Conservation (phyloP, 2,113 vertebrate genomes). For the Odontophorus gujanensis region DNA sequence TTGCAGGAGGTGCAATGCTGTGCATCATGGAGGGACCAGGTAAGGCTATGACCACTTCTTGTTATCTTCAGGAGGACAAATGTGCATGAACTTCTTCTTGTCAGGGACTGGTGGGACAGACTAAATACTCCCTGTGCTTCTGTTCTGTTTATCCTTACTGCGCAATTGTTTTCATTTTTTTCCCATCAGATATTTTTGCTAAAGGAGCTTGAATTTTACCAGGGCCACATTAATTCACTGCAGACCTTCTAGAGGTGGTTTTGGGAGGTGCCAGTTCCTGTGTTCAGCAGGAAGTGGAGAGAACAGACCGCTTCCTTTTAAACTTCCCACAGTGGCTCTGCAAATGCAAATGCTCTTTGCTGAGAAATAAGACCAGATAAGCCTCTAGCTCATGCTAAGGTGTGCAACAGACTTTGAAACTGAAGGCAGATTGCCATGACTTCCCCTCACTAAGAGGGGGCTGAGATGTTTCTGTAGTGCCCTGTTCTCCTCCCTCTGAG, state of each 20-base stretch:
- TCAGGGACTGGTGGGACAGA: neutral
- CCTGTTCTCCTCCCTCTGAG: neutral
- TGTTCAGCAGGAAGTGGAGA: neutral
- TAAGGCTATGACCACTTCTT: neutral
- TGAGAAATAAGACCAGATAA: neutral
- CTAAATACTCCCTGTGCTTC: neutral
- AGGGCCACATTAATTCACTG: neutral
- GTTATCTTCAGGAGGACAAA: neutral
- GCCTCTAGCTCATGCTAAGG: neutral
- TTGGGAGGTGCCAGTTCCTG: neutral
- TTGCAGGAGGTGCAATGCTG: neutral
- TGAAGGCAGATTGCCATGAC: neutral
- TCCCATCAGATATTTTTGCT: neutral
- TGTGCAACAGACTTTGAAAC: neutral
- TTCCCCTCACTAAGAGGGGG: neutral
- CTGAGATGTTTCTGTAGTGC: neutral
- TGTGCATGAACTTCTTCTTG: neutral
- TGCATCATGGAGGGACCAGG: neutral
- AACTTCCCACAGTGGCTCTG: neutral
- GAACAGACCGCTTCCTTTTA: neutral
- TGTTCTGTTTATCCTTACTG: fast-evolving
- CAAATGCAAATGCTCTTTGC: neutral
- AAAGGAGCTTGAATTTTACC: neutral
- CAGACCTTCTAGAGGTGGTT: neutral
- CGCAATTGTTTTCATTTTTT: neutral